phyloP scores from a whole-genome alignment of 1,140 invertebrate genomes.

The Lepidurus arcticus region DNA sequence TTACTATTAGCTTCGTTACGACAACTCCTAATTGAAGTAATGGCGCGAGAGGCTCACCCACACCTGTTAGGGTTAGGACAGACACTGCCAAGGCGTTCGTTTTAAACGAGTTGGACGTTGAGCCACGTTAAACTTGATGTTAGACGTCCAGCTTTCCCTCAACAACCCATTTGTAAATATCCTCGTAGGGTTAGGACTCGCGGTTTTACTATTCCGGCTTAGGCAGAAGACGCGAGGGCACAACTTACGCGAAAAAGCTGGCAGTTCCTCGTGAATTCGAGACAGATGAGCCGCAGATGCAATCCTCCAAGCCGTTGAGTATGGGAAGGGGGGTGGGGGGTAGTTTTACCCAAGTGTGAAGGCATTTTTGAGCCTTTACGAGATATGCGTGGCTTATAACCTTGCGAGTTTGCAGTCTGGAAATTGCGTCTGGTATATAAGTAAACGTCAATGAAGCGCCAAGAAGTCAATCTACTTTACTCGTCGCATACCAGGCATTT shows the following conservation, averaged over 20 bases:
- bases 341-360: slow-evolving; percentile 15
- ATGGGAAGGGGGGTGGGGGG: background rate
- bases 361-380: too few relatives aligned
- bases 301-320: background rate
- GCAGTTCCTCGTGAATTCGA: background rate
- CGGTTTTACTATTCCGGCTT: too few relatives aligned
- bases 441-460: slow-evolving; percentile 9
- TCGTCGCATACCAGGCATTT: background rate
- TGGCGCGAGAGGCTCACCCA: slow-evolving; percentile 3
- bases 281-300: slow-evolving; percentile 2
- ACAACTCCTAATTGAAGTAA: background rate
- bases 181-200: background rate
- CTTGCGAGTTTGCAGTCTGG: background rate
- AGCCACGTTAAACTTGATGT: slow-evolving; percentile 7
- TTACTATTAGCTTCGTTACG: slow-evolving; percentile 23
- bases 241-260: too few relatives aligned
- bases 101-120: background rate
- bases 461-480: slow-evolving; percentile 11
- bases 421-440: background rate
- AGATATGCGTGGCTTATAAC: background rate
- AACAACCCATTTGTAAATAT: slow-evolving; percentile 21
- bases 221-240: too few relatives aligned
- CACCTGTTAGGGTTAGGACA: background rate
- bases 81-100: background rate
- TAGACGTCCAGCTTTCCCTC: slow-evolving; percentile 12